These are phyloP conservation scores for Oedothorax gibbosus DNA, from an alignment of 1,140 invertebrate genomes.

Conservation along the genomic window DNA sequence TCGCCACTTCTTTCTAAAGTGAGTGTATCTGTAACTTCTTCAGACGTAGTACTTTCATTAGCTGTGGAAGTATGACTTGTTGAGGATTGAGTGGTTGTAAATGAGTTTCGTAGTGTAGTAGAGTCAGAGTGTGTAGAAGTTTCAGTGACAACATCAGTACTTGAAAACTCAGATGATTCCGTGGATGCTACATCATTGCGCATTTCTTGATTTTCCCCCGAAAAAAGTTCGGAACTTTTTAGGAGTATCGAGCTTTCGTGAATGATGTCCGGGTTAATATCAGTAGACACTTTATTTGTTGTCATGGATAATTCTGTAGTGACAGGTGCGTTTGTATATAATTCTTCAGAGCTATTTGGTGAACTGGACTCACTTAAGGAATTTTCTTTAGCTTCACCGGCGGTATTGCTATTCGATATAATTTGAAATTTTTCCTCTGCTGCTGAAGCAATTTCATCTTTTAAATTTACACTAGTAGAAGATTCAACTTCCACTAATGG, in stretches of 20 bases:
- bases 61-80: neutral
- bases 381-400: neutral
- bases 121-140: neutral
- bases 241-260: neutral
- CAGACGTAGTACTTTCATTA: neutral
- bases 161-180: neutral
- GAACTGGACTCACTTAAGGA: neutral
- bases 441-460: neutral
- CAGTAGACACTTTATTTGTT: neutral
- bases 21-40: neutral
- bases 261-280: neutral
- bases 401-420: too few species aligned
- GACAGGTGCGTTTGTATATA: neutral
- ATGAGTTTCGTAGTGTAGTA: neutral
- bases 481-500: neutral
- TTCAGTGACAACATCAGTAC: neutral
- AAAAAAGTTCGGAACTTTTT: conserved; percentile 2
- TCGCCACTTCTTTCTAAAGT: conserved; percentile 18
- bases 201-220: neutral
- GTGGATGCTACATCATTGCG: neutral
- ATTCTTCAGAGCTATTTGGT: neutral
- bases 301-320: neutral
- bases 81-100: neutral
- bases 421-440: neutral
- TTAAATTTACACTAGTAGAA: neutral